phyloP scores from a whole-genome alignment of 2,888 invertebrate genomes.

The Lysandra coridon region DNA sequence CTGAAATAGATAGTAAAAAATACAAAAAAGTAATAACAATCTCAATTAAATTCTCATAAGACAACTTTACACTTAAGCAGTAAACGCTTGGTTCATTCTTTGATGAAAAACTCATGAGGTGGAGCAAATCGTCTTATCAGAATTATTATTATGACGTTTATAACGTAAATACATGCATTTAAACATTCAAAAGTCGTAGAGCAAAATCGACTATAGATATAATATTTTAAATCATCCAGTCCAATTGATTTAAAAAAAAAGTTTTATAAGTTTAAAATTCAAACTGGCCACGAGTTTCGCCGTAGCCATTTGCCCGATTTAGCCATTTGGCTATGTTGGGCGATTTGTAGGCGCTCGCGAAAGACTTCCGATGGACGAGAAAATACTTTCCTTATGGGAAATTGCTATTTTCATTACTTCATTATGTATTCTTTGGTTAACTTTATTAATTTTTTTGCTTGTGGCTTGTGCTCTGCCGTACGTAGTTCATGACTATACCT shows the following conservation, averaged over 20 bases:
- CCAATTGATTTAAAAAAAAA: neutral
- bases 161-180: too few relatives aligned
- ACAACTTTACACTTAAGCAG: too few relatives aligned
- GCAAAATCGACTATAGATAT: too few relatives aligned
- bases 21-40: too few relatives aligned
- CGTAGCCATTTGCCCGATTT: neutral
- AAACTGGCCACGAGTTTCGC: constrained; percentile 52
- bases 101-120: neutral
- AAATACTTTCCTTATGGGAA: constrained; percentile 58
- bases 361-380: constrained; percentile 62
- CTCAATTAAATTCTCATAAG: too few relatives aligned
- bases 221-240: too few relatives aligned
- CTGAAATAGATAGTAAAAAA: too few relatives aligned
- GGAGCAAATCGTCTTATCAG: neutral
- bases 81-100: too few relatives aligned
- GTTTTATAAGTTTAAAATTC: neutral
- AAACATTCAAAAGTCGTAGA: too few relatives aligned
- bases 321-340: neutral
- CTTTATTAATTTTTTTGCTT: constrained; percentile 19
- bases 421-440: constrained; percentile 48
- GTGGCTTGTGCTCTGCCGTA: neutral
- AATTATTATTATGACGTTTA: neutral
- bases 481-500: too few relatives aligned
- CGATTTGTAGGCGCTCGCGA: constrained; percentile 49
- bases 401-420: constrained; percentile 60